A percentile compares a stretch with the other conserved stretches of the same genome.
Evolutionary conservation across 2,113 vertebrate genomes (phyloP).

Genomic region (Orientallactaga bullata): DNA sequence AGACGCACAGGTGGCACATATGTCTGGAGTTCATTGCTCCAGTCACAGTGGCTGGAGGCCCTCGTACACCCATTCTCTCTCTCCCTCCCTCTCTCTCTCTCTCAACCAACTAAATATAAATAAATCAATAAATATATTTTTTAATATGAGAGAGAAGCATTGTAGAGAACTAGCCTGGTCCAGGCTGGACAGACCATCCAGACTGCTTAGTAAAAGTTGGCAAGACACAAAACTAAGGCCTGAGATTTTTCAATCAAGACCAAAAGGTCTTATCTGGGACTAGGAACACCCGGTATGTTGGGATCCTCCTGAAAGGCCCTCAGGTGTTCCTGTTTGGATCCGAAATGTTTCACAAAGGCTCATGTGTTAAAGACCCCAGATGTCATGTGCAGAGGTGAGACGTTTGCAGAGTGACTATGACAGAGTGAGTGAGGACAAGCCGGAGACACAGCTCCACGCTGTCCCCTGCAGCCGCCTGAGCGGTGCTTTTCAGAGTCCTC

Average conservation of each 20-base stretch:
- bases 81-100: too few relatives aligned
- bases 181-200: background rate
- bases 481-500: background rate
- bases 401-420: background rate
- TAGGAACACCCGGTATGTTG: background rate
- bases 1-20: too few relatives aligned
- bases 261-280: background rate
- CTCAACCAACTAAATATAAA: too few relatives aligned
- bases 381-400: background rate
- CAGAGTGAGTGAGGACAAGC: background rate
- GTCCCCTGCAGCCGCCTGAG: background rate
- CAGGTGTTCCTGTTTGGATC: background rate
- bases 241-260: background rate
- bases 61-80: too few relatives aligned
- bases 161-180: rapidly evolving
- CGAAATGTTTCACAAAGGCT: background rate
- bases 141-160: too few relatives aligned
- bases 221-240: background rate
- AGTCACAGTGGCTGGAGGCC: too few relatives aligned
- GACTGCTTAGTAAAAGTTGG: background rate
- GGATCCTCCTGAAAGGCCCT: background rate
- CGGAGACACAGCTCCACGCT: background rate
- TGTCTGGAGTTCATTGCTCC: too few relatives aligned
- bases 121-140: too few relatives aligned
- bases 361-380: background rate